Base-by-base conservation (phyloP, 2,113 vertebrate species). In the Pampusana beccarii region DNA sequence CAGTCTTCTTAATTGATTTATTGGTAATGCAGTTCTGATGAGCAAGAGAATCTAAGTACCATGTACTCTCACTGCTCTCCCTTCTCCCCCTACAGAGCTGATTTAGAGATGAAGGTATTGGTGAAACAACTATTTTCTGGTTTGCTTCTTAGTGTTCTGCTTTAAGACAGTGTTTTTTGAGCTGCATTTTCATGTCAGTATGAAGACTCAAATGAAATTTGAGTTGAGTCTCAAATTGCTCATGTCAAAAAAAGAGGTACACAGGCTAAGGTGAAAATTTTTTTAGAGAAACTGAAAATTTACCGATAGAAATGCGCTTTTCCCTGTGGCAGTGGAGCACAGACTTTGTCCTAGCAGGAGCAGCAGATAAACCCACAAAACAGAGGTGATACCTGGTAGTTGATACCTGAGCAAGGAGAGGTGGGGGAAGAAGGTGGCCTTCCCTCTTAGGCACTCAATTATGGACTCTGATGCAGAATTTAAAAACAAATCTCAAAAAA, bases 1-100 rank as follows among this genome's bases (percentile, higher is more conserved):
- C 78, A 91, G 75, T 93, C 75, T 8, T 94, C 90, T 80, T 95
- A 75, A 70, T n/a, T 96, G 74, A 94, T 94, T 93, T 97, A 86
- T 94, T 95, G 66, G 74, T 86, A 93, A 93, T 83, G 66, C 56
- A 95, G 48, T 90, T 29, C 13, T 92, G 40, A 78, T 88, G 80
- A 91, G 79, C 73, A 67, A 57, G 57, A 92, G 70, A 94, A 89
- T 83, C 92, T 61, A 78, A 93, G 87, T 93, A 86, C 88, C 70
- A 77, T 5, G 2, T 48, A 29, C 42, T 78, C 69, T 48, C 66
- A 75, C 48, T 73, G 23, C 26, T 87, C 11, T 75, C 17, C 24
- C 4, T 80, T 85, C 86, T 95, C 86, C 81, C 80, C 53, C 89
- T 82, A 66, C 36, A n/a, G 67, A 80, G 53, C 79, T 84, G 50